Evolutionary conservation across 2,888 invertebrate genomes (phyloP), one percentile per base, ranked within the genome.

Genomic region (Scelioninae gen. 1): DNA sequence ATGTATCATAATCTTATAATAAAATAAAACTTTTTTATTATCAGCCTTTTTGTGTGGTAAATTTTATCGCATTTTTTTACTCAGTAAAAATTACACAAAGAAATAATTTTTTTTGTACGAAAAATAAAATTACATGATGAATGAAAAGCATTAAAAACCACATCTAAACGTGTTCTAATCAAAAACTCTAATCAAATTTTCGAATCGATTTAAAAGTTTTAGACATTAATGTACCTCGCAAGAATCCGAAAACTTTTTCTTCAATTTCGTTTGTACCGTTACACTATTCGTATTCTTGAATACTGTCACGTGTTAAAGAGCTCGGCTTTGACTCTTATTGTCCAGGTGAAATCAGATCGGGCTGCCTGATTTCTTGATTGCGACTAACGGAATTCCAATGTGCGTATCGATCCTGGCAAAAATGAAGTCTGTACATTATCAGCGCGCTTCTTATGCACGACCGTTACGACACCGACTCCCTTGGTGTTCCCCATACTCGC

Each of bases 261-360:
- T 63, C 49, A 7, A 5, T 32, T 31, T 9, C 1, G 16, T 11
- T 5, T 9, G n/a, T 62, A 72, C 72, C 72, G 72, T 72, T 72
- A 72, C n/a, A 38, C 11, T 49, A 62, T 72, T 62, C 34, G 43
- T 40, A 40, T 15, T 11, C 45, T 13, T 63, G 56, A 45, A 45
- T 38, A 53, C 51, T 77, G 66, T 71, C 71, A 72, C 66, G 40
- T 23, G 68, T 69, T 77, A 60, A 69, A 55, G 10, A 71, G 53
- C 16, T 34, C 16, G 16, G 38, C 32, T 51, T 34, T 55, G 31
- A 65, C 31, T 78, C 49, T 38, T 55, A 74, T 80, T 80, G 74
- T 80, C 63, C 29, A n/a, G 31, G 62, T 68, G 62, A 80, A 75
- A 80, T 80, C 80, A 55, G 74, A 80, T 75, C 75, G 40, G 45